phyloP scores from a whole-genome alignment of 1,140 invertebrate genomes.

The Penaeus vannamei region DNA sequence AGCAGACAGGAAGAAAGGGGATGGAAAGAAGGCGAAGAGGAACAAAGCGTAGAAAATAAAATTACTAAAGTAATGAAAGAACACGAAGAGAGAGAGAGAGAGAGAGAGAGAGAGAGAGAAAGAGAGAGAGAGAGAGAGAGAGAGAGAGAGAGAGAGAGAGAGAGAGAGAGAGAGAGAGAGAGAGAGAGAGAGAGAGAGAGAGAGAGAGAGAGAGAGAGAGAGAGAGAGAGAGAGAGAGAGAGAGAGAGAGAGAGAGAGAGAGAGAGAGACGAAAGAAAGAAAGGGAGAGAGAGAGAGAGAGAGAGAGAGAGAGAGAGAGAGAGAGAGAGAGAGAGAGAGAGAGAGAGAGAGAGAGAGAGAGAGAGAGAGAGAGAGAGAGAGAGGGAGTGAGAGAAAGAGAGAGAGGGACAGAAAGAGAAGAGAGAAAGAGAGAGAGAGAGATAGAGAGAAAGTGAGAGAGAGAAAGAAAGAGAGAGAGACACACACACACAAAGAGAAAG shows the following conservation, averaged over 20 bases:
- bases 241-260: not conserved
- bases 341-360: no score
- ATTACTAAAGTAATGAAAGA: not conserved
- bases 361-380: no score
- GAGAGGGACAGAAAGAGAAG: no score
- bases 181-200: not conserved
- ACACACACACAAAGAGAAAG: no score
- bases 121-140: conserved; percentile 37
- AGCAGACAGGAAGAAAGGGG: not conserved
- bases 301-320: no score
- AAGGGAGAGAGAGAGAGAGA: not conserved
- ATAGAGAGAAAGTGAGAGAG: no score
- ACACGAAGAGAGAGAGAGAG: conserved; percentile 33
- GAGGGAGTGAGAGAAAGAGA: no score
- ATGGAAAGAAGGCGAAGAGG: not conserved
- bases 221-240: not conserved
- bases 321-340: no score
- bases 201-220: not conserved
- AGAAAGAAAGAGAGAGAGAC: no score
- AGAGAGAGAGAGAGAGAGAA: conserved; percentile 35
- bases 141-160: not conserved
- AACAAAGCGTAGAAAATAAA: not conserved
- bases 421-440: no score
- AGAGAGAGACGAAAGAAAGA: not conserved
- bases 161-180: not conserved